Evolutionary conservation across 2,888 invertebrate genomes (phyloP).

Genomic region (Drosophila mayaguana): DNA sequence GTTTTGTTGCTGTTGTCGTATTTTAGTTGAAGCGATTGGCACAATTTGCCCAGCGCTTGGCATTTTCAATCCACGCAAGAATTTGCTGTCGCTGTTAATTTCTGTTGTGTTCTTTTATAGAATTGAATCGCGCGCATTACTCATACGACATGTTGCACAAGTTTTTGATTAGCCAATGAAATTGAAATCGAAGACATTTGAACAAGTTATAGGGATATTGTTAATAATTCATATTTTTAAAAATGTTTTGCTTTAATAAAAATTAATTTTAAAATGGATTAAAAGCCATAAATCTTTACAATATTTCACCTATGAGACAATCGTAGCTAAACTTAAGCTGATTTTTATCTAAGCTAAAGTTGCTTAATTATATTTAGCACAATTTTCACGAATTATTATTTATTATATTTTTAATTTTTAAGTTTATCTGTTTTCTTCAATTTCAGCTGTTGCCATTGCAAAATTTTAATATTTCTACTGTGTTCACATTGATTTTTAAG

Average conservation of each 20-base stretch:
- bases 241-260: neutral
- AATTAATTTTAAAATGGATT: neutral
- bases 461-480: neutral
- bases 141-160: constrained; percentile 50
- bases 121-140: constrained; percentile 48
- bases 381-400: neutral
- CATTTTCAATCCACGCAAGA: constrained; percentile 49
- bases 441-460: neutral
- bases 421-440: neutral
- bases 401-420: neutral
- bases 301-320: too few relatives aligned
- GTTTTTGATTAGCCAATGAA: constrained; percentile 7
- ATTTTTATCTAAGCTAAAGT: neutral
- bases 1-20: constrained; percentile 4
- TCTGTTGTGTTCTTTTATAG: constrained; percentile 23
- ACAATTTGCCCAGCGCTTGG: constrained; percentile 44
- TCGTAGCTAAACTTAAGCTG: too few relatives aligned
- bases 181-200: neutral
- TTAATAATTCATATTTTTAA: too few relatives aligned
- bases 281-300: neutral
- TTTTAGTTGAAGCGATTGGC: constrained; percentile 23
- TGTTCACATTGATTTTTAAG: neutral
- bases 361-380: neutral
- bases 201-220: too few relatives aligned
- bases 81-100: constrained; percentile 42